phyloP scores from a whole-genome alignment of 1,140 invertebrate species.

The Periplaneta americana region DNA sequence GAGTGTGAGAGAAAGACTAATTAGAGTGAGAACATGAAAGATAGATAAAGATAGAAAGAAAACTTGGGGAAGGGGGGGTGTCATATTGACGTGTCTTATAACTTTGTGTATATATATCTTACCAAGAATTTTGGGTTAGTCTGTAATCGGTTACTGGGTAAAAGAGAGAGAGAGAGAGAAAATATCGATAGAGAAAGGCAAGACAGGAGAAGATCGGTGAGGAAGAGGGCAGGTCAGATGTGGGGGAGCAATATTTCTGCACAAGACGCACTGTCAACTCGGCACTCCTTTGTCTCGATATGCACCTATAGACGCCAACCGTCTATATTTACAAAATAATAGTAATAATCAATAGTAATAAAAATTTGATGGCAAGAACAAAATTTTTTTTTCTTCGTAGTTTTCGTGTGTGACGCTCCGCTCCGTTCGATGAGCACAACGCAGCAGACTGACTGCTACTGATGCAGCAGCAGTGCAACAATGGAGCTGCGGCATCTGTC shows the following conservation, averaged over 20 bases:
- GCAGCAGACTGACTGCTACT: background rate
- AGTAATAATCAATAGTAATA: conserved; percentile 13
- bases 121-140: background rate
- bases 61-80: background rate
- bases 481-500: background rate
- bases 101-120: background rate
- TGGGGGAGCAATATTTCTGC: background rate
- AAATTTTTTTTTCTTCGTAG: background rate
- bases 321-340: conserved; percentile 16
- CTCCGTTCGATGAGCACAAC: background rate
- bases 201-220: background rate
- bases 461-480: background rate
- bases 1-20: conserved; percentile 7
- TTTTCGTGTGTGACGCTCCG: background rate
- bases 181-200: too few species aligned
- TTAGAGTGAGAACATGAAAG: conserved; percentile 15
- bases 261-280: background rate
- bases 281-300: conserved; percentile 1
- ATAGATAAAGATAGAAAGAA: conserved; percentile 12
- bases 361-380: conserved; percentile 19
- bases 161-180: conserved; percentile 11
- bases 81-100: background rate
- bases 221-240: background rate
- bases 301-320: conserved; percentile 16
- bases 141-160: background rate